Base-by-base conservation (phyloP, 92 coral and sea anemone species). In the Nematostella vectensis region DNA sequence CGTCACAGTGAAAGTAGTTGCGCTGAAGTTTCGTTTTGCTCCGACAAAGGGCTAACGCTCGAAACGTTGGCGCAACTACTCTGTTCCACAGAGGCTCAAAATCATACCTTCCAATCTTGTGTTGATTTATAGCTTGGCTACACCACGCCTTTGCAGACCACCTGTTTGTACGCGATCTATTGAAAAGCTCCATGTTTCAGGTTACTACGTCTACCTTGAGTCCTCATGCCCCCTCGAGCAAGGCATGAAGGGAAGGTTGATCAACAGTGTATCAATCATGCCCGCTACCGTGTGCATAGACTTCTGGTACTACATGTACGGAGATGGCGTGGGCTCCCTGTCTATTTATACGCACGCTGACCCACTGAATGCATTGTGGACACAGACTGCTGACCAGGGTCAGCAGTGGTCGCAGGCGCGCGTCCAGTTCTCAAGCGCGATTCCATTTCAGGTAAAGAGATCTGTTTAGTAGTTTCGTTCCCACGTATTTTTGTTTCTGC, bases 241-340 rank as follows among this genome's bases (percentile, higher is more conserved):
- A 12, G 74, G 76, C 1, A 68, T 56, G 37, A 60, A 71, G 52
- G 48, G 58, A 24, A 52, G 74, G 65, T n/a, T n/a, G n/a, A 24
- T 68, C 29, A 42, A 48, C 29, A 71, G 82, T 18, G 54, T 22
- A 39, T 50, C 16, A 19, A 68, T 59, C 67, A 65, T 54, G 28
- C 17, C 82, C 12, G 53, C 76, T 45, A 50, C 60, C 9, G 61
- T 51, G 43, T 76, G 82, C 44, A 31, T 61, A 10, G 30, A 59
- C 21, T 55, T 76, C 47, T 76, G 82, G 82, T 76, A 76, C 63
- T 62, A 63, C 57, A 76, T 76, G 82, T 61, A 39, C 31, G 82
- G 82, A 1, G 51, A 45, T 1, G 62, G 54, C 12, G 42, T 76
- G 27, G 82, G 82, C 3, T 52, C 82, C n/a, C 55, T 76, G 20